Evolutionary conservation across 2,797 vertebrate genomes (phyloP).

Genomic region (Acrossocheilus wenchowensis): DNA sequence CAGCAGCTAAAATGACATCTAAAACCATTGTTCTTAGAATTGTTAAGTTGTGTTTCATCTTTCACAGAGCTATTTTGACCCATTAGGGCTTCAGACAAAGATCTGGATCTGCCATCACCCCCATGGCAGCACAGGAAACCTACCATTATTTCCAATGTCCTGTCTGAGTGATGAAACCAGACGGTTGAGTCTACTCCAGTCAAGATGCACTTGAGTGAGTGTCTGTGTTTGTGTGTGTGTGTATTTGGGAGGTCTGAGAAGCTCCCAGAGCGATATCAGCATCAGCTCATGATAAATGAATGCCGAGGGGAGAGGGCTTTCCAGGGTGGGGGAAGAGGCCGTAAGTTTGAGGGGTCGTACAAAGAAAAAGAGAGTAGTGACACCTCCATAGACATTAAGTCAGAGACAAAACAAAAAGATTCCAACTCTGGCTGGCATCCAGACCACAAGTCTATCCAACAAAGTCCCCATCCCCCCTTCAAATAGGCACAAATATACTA

Average conservation of each 20-base stretch:
- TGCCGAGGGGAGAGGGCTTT: not conserved
- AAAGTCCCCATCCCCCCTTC: constrained; percentile 25
- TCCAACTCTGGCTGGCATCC: constrained; percentile 56
- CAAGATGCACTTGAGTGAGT: constrained; percentile 61
- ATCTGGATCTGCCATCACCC: constrained; percentile 55
- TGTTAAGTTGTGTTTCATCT: not conserved
- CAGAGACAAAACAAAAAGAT: constrained; percentile 68
- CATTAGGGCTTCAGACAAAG: constrained; percentile 17
- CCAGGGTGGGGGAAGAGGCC: constrained; percentile 24
- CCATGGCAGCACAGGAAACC: constrained; percentile 70
- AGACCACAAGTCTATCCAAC: constrained; percentile 71
- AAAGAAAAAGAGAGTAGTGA: constrained; percentile 43
- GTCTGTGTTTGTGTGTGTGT: constrained; percentile 43
- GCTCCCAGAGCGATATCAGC: not conserved
- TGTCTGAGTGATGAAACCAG: constrained; percentile 61
- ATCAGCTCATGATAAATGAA: constrained; percentile 17
- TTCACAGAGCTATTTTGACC: constrained; percentile 6
- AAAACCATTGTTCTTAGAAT: not conserved
- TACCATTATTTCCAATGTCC: constrained; percentile 67
- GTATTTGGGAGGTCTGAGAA: constrained; percentile 41
- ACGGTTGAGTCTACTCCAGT: constrained; percentile 67
- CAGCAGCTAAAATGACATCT: not conserved
- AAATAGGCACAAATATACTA: constrained; percentile 53
- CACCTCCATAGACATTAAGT: constrained; percentile 42
- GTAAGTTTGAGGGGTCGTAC: constrained; percentile 4